Conservation (phyloP, 2,113 vertebrate species). For the Cygnus buccinator region DNA sequence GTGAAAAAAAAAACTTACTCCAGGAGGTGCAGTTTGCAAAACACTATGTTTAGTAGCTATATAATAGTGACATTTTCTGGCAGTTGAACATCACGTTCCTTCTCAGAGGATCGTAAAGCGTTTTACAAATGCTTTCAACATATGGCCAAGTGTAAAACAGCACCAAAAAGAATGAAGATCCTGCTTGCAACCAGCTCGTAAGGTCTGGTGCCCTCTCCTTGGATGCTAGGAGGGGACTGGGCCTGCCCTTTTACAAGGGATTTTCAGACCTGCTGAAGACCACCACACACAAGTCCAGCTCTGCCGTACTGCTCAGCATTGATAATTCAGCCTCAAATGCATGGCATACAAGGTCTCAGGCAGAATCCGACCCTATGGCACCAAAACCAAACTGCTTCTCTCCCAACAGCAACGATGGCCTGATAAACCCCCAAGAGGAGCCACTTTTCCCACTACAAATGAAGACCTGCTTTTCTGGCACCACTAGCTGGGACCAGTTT, state of each 20-base stretch:
- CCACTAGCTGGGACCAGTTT: background rate
- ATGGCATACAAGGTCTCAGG: rapidly evolving
- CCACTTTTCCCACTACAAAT: background rate
- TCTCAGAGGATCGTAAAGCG: conserved; percentile 42
- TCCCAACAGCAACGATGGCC: rapidly evolving
- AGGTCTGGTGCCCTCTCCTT: background rate
- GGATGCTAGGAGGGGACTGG: background rate
- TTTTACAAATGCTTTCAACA: conserved; percentile 49
- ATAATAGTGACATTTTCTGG: conserved; percentile 48
- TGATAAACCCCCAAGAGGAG: background rate
- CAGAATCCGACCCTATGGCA: background rate
- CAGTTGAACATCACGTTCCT: conserved; percentile 34
- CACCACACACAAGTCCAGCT: background rate
- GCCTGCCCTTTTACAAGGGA: background rate
- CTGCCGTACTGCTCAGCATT: rapidly evolving
- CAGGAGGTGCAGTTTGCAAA: conserved; percentile 52
- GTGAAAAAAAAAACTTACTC: conserved; percentile 26
- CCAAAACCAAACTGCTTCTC: background rate
- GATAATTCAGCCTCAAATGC: background rate
- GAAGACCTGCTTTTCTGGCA: background rate
- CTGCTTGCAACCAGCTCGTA: background rate
- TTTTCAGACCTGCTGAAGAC: background rate
- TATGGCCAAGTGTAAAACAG: conserved; percentile 40
- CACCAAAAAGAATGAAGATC: background rate
- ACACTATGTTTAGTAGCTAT: conserved; percentile 45